phyloP scores from a whole-genome alignment of 2,113 vertebrate genomes.

The Alligator mississippiensis region DNA sequence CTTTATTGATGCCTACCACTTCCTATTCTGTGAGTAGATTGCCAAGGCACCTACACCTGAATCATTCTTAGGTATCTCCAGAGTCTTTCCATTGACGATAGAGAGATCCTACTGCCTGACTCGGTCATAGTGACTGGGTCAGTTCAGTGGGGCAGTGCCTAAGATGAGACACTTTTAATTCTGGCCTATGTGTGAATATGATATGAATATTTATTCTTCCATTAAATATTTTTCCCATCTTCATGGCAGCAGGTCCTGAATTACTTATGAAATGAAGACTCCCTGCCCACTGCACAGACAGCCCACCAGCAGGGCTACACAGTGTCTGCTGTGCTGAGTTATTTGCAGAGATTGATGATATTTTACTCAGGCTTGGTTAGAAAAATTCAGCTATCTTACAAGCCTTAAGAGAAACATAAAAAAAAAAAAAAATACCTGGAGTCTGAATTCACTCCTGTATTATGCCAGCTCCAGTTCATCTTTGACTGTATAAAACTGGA shows the following conservation, averaged over 20 bases:
- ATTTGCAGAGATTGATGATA: neutral
- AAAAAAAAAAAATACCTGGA: neutral
- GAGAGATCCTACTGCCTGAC: too few species aligned
- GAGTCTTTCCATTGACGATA: too few species aligned
- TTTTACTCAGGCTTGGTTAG: neutral
- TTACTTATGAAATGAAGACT: neutral
- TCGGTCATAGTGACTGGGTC: too few species aligned
- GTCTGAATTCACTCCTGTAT: neutral
- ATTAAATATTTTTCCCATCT: neutral
- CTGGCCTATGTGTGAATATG: neutral
- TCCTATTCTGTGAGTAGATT: too few species aligned
- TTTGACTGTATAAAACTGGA: neutral
- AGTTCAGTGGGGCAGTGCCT: too few species aligned
- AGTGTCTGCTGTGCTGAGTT: neutral
- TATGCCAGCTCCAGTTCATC: neutral
- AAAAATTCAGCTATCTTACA: neutral
- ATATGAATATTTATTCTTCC: neutral
- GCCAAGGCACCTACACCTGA: too few species aligned
- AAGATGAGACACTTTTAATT: neutral
- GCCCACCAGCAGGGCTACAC: neutral
- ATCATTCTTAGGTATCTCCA: too few species aligned
- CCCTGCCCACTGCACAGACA: neutral
- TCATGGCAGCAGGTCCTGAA: neutral
- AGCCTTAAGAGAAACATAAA: neutral
- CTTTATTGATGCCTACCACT: too few species aligned